Evolutionary conservation across 2,888 invertebrate species (phyloP), one percentile per base, ranked within the genome.

Genomic region (Sesamia inferens): DNA sequence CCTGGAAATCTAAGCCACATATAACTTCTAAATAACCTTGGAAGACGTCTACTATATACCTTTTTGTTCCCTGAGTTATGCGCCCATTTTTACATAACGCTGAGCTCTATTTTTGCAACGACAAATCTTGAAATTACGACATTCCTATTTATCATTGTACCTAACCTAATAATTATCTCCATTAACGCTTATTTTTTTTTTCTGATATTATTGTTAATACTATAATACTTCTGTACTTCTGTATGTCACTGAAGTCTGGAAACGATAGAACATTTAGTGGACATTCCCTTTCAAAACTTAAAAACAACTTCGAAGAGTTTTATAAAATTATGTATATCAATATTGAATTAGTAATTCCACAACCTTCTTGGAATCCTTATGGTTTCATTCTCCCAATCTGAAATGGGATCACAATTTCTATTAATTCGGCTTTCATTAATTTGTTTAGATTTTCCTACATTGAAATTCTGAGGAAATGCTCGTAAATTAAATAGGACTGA

Each of bases 1-100:
- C 76, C 65, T 80, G 64, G 4, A 31, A 68, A 54, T 66, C 42
- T 71, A 62, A 42, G 58, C 71, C 71, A 31, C 61, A 44, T 24
- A 76, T 80, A 68, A 80, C 62, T 76, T 80, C 42, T 59, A 71
- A 76, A 71, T 80, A 71, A 80, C 79, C 81, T 80, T 76, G 57
- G n/a, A 54, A 19, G 24, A 64, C 55, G 31, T 55, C 51, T 39
- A 31, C 62, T 57, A 31, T 47, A 31, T 58, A 55, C 71, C 61
- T 22, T 61, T 75, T 66, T 57, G 51, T 65, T 66, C 67, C 48
- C n/a, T 47, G 39, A 67, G 64, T 68, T 55, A 74, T 74, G 59
- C 66, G 48, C 64, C 14, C 54, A 47, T 71, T 79, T 78, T 76
- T 59, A 68, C 81, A 68, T 68, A 76, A 76, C 16, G 42, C 61